Conservation (phyloP, 2,113 vertebrate species). For the Saguinus midas region DNA sequence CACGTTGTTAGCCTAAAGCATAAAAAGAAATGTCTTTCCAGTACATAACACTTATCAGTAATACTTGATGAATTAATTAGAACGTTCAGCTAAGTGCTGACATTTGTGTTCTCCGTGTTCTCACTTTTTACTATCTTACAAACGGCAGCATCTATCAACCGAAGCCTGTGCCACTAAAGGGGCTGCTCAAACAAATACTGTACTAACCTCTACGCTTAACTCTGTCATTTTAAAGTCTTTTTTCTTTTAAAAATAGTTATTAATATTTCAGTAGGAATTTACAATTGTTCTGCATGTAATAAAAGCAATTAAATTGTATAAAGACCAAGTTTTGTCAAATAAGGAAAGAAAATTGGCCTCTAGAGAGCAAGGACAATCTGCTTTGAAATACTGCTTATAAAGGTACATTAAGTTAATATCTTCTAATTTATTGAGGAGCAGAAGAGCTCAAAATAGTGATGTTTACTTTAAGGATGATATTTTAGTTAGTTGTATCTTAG, state of each 20-base stretch:
- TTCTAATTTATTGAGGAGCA: conserved; percentile 70
- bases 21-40: neutral
- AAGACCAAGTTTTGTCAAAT: conserved; percentile 73
- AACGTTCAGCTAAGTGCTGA: conserved; percentile 11
- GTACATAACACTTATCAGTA: neutral
- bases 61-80: conserved; percentile 41
- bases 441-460: conserved; percentile 75
- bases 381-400: conserved; percentile 58
- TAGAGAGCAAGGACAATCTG: conserved; percentile 72
- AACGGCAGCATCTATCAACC: conserved; percentile 1
- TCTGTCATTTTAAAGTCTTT: conserved; percentile 63
- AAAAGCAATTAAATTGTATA: conserved; percentile 76
- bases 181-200: neutral
- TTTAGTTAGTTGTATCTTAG: conserved; percentile 45
- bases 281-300: conserved; percentile 69
- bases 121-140: conserved; percentile 34
- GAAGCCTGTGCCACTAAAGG: neutral
- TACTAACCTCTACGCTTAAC: neutral
- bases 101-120: conserved; percentile 35
- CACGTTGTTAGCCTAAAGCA: neutral
- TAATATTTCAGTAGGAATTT: conserved; percentile 76
- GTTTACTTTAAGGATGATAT: conserved; percentile 62
- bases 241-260: conserved; percentile 55
- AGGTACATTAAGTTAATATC: conserved; percentile 67
- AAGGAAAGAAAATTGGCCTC: conserved; percentile 75